Base-by-base conservation (phyloP, 2,888 invertebrate genomes). In the Eurois occulta region DNA sequence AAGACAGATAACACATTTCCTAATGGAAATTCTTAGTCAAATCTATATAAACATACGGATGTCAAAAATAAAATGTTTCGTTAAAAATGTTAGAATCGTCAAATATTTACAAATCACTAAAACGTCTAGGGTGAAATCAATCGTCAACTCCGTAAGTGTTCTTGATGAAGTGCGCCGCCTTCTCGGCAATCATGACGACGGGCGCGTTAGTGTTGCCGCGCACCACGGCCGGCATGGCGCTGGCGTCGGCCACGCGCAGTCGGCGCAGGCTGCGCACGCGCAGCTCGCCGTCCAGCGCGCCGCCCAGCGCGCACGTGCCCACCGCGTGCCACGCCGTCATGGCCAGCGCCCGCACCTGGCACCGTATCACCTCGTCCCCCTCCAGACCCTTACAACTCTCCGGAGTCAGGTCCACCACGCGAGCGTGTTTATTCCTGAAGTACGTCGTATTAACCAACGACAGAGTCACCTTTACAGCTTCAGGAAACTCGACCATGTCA, bases 181-280 rank as follows among this genome's bases (percentile, higher is more conserved):
- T 91, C 86, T 96, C 96, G 0, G 95, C 96, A 58, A 96, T 92
- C 96, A 96, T 96, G 11, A 96, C 89, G 13, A 95, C 94, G 0
- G 95, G 94, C 0, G 96, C 94, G 78, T 96, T 95, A 8, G 95
- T 96, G 83, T 96, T 96, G 0, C 95, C 96, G 8, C 96, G 90
- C 4, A 93, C 72, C 1, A 95, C 91, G 28, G 85, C 85, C 1
- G 96, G 95, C 94, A 96, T 94, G 6, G 92, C 93, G 75, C 95
- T 95, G 28, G 96, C 96, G 81, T 96, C 96, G 11, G 86, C 95
- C 52, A 96, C 95, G 21, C 96, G 88, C 77, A 96, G 78, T 0
- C 90, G 83, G 0, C 64, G 13, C 16, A 96, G 77, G 0, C 95
- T 95, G 0, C 75, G 74, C 48, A 96, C 95, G 58, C 84, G 85